phyloP scores from a whole-genome alignment of 2,888 invertebrate species.

The Clitarchus hookeri region DNA sequence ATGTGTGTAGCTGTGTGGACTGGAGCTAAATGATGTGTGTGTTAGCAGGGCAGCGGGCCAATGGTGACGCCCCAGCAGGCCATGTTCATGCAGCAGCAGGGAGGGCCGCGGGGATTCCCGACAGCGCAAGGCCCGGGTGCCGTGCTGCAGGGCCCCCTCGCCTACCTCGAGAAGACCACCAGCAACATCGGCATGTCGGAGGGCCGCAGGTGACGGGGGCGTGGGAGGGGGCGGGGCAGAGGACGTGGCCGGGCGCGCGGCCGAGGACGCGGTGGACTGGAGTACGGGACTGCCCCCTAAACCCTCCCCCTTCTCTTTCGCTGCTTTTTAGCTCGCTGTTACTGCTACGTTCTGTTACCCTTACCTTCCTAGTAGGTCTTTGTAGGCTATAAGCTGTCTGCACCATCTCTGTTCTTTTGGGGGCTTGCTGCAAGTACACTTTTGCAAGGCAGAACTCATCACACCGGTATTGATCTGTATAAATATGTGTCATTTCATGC shows the following conservation, averaged over 20 bases:
- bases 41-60: conserved; percentile 28
- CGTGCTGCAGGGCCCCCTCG: conserved; percentile 80
- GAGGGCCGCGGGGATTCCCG: conserved; percentile 58
- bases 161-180: conserved; percentile 87
- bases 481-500: background rate
- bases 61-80: conserved; percentile 52
- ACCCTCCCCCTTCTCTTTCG: conserved; percentile 36
- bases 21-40: background rate
- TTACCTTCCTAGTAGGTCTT: background rate
- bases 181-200: conserved; percentile 90
- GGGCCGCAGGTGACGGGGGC: conserved; percentile 84
- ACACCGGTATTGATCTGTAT: background rate
- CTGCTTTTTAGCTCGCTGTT: background rate
- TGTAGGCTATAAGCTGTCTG: background rate
- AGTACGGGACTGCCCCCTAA: conserved; percentile 47
- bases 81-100: conserved; percentile 63
- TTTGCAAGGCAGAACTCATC: background rate
- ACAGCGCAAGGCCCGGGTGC: conserved; percentile 54
- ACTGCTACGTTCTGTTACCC: background rate
- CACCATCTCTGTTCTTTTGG: background rate
- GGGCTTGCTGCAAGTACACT: background rate
- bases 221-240: conserved; percentile 79
- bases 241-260: conserved; percentile 76
- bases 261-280: conserved; percentile 72
- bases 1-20: no score